Conservation (phyloP, 1,140 invertebrate genomes). For the Phenacoccus solenopsis region DNA sequence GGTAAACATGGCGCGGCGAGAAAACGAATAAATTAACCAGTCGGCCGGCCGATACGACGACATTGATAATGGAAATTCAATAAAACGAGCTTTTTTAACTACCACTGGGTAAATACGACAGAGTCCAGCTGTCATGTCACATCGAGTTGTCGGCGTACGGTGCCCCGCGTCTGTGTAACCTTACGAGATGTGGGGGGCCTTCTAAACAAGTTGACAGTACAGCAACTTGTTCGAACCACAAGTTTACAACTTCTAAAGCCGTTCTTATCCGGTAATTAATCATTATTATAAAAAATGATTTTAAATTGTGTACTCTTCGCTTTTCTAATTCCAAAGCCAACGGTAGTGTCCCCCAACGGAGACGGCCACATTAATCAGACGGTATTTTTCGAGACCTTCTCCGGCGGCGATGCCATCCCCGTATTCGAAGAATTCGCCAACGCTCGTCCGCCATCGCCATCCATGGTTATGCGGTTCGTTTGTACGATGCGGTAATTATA, state of each 20-base stretch:
- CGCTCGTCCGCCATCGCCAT: not conserved
- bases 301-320: not conserved
- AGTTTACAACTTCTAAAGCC: slow-evolving; percentile 14
- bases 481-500: not conserved
- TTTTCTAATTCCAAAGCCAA: not conserved
- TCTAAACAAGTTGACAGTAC: slow-evolving; percentile 11
- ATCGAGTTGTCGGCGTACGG: not conserved
- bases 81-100: not conserved
- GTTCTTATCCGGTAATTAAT: slow-evolving; percentile 1
- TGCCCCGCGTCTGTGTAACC: not conserved
- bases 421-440: too few relatives aligned
- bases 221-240: slow-evolving; percentile 10
- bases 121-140: slow-evolving; percentile 10
- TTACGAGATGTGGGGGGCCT: slow-evolving; percentile 7
- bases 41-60: too few relatives aligned
- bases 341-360: slow-evolving; percentile 6
- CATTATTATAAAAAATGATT: slow-evolving; percentile 18
- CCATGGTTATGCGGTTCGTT: not conserved
- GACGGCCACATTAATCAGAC: slow-evolving; percentile 7
- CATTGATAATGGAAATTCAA: not conserved
- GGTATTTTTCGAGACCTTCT: not conserved
- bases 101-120: not conserved
- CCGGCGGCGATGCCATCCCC: too few relatives aligned
- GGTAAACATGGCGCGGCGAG: too few relatives aligned
- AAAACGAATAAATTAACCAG: too few relatives aligned